Base-by-base conservation (phyloP, 1,140 invertebrate species). In the Samia ricini region DNA sequence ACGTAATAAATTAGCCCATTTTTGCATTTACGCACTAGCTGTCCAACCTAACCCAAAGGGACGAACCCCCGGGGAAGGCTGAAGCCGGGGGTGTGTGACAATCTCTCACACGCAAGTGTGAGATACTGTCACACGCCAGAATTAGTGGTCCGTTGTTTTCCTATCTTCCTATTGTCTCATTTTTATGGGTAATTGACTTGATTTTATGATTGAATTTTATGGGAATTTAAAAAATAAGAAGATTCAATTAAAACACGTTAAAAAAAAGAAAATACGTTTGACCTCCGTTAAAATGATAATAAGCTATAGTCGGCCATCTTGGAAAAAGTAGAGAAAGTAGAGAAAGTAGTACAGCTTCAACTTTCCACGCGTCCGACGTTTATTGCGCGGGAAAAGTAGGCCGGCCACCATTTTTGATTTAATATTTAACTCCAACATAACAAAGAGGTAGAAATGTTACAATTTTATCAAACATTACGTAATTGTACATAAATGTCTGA, bases 241-340 rank as follows among this genome's bases (percentile, higher is more conserved):
- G 18, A 21, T 21, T 22, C 12, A 52, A 15, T 52, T 23, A 22
- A 52, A 12, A 15, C 1, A 2, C 51, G 51, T 52, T 52, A 52
- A 59, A 33, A 59, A 58, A 60, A 48, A 62, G 58, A 61, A 22
- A 48, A 65, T 58, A 76, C 58, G 80, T 75, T 82, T 88, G 82
- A 88, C 80, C 81, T 83, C 78, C 67, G 63, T 76, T 75, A 74
- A 66, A 81, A 80, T 74, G 75, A 74, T 73, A 77, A 77, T 78
- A 76, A n/a, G 78, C 79, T 73, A 83, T 79, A 67, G 74, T 69
- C 81, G 64, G 82, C 88, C 85, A 88, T 88, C 76, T 88, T 88
- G 83, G 85, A 87, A 90, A 89, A 88, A 90, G 88, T 88, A 83
- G 88, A 88, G 88, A 89, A 88, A 90, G 88, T 88, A 83, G 88